Conservation (phyloP, 2,888 invertebrate species). For the Coleophora deauratella region DNA sequence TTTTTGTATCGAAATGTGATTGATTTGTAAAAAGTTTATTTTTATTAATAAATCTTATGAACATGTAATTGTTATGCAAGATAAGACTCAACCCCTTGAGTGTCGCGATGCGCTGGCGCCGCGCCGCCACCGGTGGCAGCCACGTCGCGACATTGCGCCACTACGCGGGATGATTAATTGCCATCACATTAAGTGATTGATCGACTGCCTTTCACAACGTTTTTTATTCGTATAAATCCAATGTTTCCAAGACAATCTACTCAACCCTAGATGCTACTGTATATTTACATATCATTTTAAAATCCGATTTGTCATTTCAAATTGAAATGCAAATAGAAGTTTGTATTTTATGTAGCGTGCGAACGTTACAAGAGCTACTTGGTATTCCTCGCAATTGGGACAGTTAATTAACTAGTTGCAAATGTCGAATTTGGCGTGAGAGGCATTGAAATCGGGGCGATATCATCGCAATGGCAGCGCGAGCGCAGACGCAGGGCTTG, state of each 20-base stretch:
- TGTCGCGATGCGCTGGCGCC: background rate
- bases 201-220: conserved; percentile 38
- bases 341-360: conserved; percentile 34
- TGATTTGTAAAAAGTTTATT: too few species aligned
- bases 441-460: conserved; percentile 38
- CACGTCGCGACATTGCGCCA: conserved; percentile 22
- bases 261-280: conserved; percentile 30
- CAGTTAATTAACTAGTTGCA: conserved; percentile 51
- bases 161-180: conserved; percentile 61
- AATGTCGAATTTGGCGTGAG: conserved; percentile 40
- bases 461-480: conserved; percentile 36
- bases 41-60: too few species aligned
- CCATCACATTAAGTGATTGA: conserved; percentile 49
- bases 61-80: background rate
- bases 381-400: conserved; percentile 26
- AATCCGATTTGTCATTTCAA: conserved; percentile 51
- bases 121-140: conserved; percentile 4
- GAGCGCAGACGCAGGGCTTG: conserved; percentile 28
- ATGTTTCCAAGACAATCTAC: conserved; percentile 29
- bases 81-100: background rate
- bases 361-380: conserved; percentile 32
- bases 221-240: conserved; percentile 24
- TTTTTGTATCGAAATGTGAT: too few species aligned
- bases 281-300: conserved; percentile 48
- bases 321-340: conserved; percentile 39